Percentiles rank a stretch among this genome's conserved stretches.
Conservation (phyloP, 2,797 vertebrate genomes). For the Rousettus madagascariensis region DNA sequence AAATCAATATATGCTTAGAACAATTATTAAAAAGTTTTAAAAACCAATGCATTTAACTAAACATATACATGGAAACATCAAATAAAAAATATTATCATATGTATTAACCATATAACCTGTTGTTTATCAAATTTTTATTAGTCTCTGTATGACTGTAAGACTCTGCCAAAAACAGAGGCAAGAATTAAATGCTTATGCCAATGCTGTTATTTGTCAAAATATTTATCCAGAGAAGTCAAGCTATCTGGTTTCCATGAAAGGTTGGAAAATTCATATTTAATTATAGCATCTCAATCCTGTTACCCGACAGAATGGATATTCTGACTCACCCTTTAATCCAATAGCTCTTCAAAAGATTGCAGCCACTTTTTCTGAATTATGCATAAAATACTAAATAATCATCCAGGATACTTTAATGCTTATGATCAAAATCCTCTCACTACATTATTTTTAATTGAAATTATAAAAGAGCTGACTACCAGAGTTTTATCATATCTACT, state of each 20-base stretch:
- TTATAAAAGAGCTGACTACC: background rate
- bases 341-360: background rate
- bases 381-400: background rate
- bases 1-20: background rate
- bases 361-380: background rate
- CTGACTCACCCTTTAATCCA: background rate
- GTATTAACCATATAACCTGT: background rate
- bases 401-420: background rate
- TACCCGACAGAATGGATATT: background rate
- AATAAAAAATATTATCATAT: background rate
- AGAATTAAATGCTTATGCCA: background rate
- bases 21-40: background rate
- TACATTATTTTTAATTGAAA: background rate
- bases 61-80: background rate
- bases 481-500: background rate
- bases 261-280: background rate
- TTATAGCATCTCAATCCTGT: background rate
- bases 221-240: background rate
- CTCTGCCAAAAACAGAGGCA: background rate
- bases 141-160: background rate
- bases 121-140: background rate
- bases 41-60: background rate
- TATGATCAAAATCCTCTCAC: background rate
- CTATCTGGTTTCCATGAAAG: background rate
- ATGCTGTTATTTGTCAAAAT: background rate